Conservation (phyloP, 1,140 invertebrate species). For the Hycleus cichorii region DNA sequence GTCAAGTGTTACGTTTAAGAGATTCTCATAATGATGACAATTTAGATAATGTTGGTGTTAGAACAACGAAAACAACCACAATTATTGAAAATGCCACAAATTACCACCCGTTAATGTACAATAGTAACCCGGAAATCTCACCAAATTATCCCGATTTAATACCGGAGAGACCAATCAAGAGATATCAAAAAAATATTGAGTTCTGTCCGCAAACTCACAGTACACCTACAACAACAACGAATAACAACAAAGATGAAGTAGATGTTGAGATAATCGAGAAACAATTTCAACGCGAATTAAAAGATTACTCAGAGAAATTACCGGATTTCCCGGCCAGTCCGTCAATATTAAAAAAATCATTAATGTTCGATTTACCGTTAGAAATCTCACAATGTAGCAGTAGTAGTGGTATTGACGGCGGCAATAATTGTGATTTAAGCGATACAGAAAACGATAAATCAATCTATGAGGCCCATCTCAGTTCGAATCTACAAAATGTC, state of each 20-base stretch:
- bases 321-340: conserved; percentile 37
- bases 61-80: conserved; percentile 15
- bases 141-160: conserved; percentile 38
- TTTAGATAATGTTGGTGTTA: conserved; percentile 18
- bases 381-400: conserved; percentile 16
- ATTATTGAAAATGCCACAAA: conserved; percentile 35
- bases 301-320: conserved; percentile 29
- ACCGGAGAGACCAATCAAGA: conserved; percentile 33
- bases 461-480: conserved; percentile 39
- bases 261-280: conserved; percentile 16
- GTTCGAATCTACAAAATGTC: conserved; percentile 40
- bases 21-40: conserved; percentile 7
- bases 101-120: conserved; percentile 40
- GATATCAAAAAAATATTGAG: conserved; percentile 19
- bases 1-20: conserved; percentile 17
- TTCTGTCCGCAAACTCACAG: conserved; percentile 32
- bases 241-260: conserved; percentile 4
- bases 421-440: conserved; percentile 17
- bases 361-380: conserved; percentile 34
- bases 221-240: conserved; percentile 10
- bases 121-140: conserved; percentile 22
- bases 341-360: conserved; percentile 32
- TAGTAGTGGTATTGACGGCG: too few relatives aligned
- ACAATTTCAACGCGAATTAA: conserved; percentile 24
- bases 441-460: conserved; percentile 41